phyloP scores from a whole-genome alignment of 2,797 vertebrate genomes.

The Alca torda region DNA sequence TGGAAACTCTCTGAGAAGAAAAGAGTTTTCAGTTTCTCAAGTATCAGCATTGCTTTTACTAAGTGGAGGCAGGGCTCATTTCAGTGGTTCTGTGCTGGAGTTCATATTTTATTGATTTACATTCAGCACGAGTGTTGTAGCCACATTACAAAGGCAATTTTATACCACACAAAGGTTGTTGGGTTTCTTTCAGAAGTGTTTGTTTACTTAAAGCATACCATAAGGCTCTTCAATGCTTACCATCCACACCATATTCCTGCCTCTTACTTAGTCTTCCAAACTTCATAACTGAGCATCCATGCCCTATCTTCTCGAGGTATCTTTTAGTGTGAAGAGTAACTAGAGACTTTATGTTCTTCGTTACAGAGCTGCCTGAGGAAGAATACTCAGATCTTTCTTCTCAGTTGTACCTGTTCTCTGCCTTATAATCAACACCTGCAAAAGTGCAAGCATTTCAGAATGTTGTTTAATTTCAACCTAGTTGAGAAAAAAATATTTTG shows the following conservation, averaged over 20 bases:
- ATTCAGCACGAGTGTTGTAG: background rate
- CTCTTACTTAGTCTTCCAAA: background rate
- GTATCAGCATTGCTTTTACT: background rate
- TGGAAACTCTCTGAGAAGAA: background rate
- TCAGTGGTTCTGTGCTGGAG: background rate
- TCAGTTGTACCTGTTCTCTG: background rate
- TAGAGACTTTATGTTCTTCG: background rate
- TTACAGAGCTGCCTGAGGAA: background rate
- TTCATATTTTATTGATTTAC: background rate
- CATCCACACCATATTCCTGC: background rate
- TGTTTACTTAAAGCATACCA: background rate
- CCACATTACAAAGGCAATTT: background rate
- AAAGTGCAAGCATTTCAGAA: background rate
- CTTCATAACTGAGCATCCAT: background rate
- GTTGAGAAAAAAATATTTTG: background rate
- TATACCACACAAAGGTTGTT: background rate
- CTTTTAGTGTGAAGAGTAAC: background rate
- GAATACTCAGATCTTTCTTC: background rate
- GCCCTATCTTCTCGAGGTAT: background rate
- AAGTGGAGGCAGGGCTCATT: background rate
- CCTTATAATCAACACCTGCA: background rate
- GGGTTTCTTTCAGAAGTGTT: background rate
- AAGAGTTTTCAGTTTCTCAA: background rate
- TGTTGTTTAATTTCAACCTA: background rate
- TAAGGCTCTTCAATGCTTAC: background rate